These are phyloP conservation scores for Sclerodermus sp. DNA, from an alignment of 2,888 invertebrate genomes.

Conservation along the genomic window DNA sequence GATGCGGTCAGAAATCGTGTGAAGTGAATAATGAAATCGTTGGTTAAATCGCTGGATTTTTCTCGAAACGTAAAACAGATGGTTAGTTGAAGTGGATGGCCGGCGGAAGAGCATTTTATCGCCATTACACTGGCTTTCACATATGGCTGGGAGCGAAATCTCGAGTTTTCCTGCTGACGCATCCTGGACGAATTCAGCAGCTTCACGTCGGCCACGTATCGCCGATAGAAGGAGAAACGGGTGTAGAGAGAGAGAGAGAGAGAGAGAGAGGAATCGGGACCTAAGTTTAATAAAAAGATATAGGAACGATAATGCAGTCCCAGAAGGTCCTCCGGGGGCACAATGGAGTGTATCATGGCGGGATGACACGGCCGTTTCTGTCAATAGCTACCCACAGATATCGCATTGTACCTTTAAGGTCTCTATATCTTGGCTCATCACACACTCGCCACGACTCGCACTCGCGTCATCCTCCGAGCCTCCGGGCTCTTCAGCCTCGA, in stretches of 20 bases:
- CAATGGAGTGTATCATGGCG: conserved; percentile 53
- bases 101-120: no score
- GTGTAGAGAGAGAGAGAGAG: background rate
- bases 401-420: conserved; percentile 44
- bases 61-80: no score
- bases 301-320: conserved; percentile 45
- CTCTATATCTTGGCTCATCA: conserved; percentile 37
- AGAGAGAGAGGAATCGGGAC: conserved; percentile 33
- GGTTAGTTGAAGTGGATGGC: no score
- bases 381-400: conserved; percentile 51
- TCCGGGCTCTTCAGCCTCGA: conserved; percentile 5
- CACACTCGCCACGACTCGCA: conserved; percentile 19
- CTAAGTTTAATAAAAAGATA: conserved; percentile 50
- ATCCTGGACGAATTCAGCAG: conserved; percentile 22
- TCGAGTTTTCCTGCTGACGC: conserved; percentile 27
- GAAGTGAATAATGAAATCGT: no score
- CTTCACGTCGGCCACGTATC: conserved; percentile 4
- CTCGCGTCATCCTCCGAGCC: conserved; percentile 3
- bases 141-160: no score
- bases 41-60: no score
- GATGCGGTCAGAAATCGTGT: no score
- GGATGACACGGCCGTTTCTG: conserved; percentile 55
- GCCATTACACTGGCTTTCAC: no score
- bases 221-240: conserved; percentile 19
- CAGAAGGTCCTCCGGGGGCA: conserved; percentile 48